Evolutionary conservation across 2,888 invertebrate genomes (phyloP).

Genomic region (Hyppa rectilinea): DNA sequence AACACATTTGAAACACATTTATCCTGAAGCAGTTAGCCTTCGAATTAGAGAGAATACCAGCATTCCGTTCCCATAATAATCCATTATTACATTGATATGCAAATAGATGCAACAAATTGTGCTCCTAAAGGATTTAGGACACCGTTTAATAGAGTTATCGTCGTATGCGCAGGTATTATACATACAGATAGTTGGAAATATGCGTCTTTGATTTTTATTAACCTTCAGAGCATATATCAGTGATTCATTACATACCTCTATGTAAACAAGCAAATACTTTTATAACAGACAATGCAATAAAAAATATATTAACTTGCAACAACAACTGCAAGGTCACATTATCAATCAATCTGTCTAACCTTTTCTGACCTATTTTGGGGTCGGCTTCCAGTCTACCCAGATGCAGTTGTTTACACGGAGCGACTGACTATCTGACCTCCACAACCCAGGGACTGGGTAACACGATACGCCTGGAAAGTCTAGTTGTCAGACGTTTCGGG

Average conservation of each 20-base stretch:
- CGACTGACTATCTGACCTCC: no score
- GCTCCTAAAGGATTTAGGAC: constrained; percentile 76
- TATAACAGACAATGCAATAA: constrained; percentile 39
- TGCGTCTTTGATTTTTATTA: constrained; percentile 7
- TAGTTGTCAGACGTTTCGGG: no score
- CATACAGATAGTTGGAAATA: constrained; percentile 21
- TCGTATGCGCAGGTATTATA: constrained; percentile 43
- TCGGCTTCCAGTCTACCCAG: no score
- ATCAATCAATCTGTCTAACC: no score
- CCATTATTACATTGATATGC: constrained; percentile 81
- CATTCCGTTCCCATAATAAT: constrained; percentile 81
- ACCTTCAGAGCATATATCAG: constrained; percentile 14
- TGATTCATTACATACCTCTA: constrained; percentile 6
- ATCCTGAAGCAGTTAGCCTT: constrained; percentile 77
- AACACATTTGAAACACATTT: constrained; percentile 47
- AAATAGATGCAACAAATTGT: constrained; percentile 82
- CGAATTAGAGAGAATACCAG: constrained; percentile 78
- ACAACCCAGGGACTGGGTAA: no score
- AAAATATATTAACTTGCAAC: constrained; percentile 52
- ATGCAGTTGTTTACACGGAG: no score
- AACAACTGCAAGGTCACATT: constrained; percentile 58
- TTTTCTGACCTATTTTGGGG: no score
- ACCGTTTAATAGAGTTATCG: constrained; percentile 70
- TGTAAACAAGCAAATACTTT: constrained; percentile 45
- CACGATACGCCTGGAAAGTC: no score